phyloP scores from a whole-genome alignment of 2,888 invertebrate genomes.

The Lysandra coridon region DNA sequence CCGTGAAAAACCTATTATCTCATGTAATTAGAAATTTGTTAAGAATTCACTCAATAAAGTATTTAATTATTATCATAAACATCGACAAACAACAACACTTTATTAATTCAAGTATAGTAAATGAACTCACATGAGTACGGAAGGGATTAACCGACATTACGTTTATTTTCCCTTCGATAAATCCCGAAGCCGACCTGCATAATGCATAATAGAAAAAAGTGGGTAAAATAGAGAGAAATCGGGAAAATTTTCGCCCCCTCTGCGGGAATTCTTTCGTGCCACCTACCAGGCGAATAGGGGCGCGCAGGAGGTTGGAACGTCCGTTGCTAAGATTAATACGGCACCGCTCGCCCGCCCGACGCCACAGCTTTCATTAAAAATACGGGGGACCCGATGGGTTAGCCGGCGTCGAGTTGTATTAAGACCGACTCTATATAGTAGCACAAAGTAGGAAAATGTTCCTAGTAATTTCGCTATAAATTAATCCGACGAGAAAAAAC shows the following conservation, averaged over 20 bases:
- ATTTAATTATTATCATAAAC: no score
- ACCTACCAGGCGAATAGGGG: slow-evolving; percentile 71
- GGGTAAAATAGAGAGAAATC: slow-evolving; percentile 65
- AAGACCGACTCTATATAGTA: slow-evolving; percentile 42
- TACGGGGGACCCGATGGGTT: slow-evolving; percentile 63
- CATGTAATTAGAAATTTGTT: no score
- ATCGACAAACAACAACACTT: not conserved
- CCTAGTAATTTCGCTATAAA: slow-evolving; percentile 30
- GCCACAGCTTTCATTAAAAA: slow-evolving; percentile 76
- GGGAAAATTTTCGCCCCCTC: slow-evolving; percentile 61
- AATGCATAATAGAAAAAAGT: slow-evolving; percentile 66
- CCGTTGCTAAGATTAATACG: slow-evolving; percentile 77
- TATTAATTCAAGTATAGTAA: not conserved
- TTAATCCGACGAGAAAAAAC: slow-evolving; percentile 23
- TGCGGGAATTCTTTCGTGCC: slow-evolving; percentile 64
- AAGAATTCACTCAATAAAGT: no score
- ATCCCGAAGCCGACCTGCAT: slow-evolving; percentile 67
- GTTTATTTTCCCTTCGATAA: slow-evolving; percentile 71
- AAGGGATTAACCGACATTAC: slow-evolving; percentile 43
- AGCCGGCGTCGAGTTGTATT: slow-evolving; percentile 48
- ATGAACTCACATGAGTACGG: slow-evolving; percentile 7
- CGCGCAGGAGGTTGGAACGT: slow-evolving; percentile 57
- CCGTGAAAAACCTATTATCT: no score
- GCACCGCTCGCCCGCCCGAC: slow-evolving; percentile 68
- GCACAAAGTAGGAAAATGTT: slow-evolving; percentile 31